phyloP scores from a whole-genome alignment of 2,888 invertebrate species.

The Epirrita christyi region DNA sequence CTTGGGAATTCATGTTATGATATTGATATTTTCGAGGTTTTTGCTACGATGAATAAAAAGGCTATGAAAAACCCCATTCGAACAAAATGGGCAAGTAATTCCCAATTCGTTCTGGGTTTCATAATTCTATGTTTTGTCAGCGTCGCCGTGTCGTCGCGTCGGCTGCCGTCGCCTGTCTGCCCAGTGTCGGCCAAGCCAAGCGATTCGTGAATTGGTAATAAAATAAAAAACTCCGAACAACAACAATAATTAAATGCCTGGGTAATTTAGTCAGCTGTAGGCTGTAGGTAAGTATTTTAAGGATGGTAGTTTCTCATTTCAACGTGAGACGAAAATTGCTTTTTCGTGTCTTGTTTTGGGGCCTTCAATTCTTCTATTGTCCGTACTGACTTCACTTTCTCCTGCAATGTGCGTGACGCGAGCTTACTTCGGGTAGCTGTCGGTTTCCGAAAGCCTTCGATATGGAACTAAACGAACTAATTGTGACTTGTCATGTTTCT shows the following conservation, averaged over 20 bases:
- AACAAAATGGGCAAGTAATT: slow-evolving; percentile 26
- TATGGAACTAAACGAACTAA: slow-evolving; percentile 35
- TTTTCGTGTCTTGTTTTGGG: slow-evolving; percentile 55
- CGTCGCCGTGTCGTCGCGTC: background rate
- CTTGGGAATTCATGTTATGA: background rate
- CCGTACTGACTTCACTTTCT: slow-evolving; percentile 63
- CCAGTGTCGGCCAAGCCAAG: slow-evolving; percentile 19
- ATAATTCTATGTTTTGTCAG: slow-evolving; percentile 25
- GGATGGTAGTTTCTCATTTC: slow-evolving; percentile 46
- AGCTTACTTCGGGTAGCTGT: slow-evolving; percentile 39
- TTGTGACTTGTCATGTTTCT: slow-evolving; percentile 33
- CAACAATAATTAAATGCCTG: slow-evolving; percentile 37
- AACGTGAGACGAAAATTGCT: slow-evolving; percentile 48
- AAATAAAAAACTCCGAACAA: slow-evolving; percentile 36
- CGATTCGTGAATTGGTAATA: slow-evolving; percentile 36
- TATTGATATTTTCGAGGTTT: slow-evolving; percentile 2
- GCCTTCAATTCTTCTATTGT: slow-evolving; percentile 60
- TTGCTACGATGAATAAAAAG: background rate
- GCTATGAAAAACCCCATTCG: slow-evolving; percentile 9
- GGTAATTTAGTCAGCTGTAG: slow-evolving; percentile 39
- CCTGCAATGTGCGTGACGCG: slow-evolving; percentile 55
- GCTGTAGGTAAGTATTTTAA: slow-evolving; percentile 44
- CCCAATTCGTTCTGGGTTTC: no score
- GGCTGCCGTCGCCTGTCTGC: background rate
- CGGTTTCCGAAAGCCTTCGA: slow-evolving; percentile 31